Base-by-base conservation (phyloP, 2,888 invertebrate genomes). In the Nemurella pictetii region DNA sequence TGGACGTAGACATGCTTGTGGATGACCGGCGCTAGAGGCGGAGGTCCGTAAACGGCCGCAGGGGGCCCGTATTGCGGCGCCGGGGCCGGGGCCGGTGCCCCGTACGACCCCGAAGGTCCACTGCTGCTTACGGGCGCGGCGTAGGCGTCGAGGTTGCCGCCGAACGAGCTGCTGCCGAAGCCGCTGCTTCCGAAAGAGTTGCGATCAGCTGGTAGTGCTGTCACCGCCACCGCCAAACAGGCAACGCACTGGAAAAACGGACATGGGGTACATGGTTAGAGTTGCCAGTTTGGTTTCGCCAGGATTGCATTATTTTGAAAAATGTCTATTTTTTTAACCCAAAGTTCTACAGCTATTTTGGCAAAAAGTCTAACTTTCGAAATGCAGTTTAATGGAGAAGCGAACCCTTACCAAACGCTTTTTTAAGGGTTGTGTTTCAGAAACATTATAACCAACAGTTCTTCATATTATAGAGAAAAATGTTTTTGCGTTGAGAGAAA, bases 1-100 rank as follows among this genome's bases (percentile, higher is more conserved):
- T 97, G 97, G 26, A 97, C 96, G 91, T 97, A 97, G 20, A 97
- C 96, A 89, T 97, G 97, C 89, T 97, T 97, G 91, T 97, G 97
- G 83, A 97, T 94, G 74, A 96, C 94, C 84, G 96, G 95, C 85
- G 94, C 94, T 88, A 94, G 94, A 86, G 92, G 92, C 0, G 95
- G 95, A 74, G 88, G 87, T 30, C 88, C 86, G 83, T 87, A 86
- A 83, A 95, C 88, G 93, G 93, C 0, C 94, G 93, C 0, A 92
- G 87, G 80, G 1, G 78, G 28, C 9, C 30, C 30, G 30, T 78
- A 78, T 7, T 93, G 95, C 73, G 88, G 87, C 35, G 88, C 86
- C 83, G 87, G 86, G 84, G 95, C 88, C 93, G 93, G 1, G 94
- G 93, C 0, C 92, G 87, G 80, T 2, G 78, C 78, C 7, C 30